These are phyloP conservation scores for Phalacrocorax carbo DNA, from an alignment of 2,113 vertebrate species.

Conservation along the genomic window DNA sequence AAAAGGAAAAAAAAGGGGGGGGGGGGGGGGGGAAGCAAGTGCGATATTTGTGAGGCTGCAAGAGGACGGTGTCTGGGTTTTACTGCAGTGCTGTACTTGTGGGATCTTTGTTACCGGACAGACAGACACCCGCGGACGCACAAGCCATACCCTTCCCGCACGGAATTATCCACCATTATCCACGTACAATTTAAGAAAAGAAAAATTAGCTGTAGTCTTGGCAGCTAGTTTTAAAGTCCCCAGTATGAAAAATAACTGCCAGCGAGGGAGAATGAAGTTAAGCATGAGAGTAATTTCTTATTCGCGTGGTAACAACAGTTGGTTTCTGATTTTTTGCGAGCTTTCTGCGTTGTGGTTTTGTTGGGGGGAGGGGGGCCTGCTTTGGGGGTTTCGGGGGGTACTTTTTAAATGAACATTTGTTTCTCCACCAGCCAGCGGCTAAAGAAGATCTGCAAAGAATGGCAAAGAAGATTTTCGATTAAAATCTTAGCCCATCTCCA, in stretches of 20 bases:
- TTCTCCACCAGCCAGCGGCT: constrained; percentile 64
- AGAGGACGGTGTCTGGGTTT: not conserved
- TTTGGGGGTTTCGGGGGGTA: not conserved
- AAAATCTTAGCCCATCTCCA: constrained; percentile 77
- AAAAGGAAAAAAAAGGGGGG: too few relatives aligned
- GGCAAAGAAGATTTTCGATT: constrained; percentile 80
- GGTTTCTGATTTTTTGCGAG: constrained; percentile 63
- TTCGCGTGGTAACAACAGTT: constrained; percentile 59
- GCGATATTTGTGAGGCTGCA: not conserved
- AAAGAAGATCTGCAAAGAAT: constrained; percentile 77
- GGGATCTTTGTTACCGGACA: constrained; percentile 51
- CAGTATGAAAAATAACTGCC: not conserved
- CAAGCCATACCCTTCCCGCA: not conserved
- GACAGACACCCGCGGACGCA: not conserved
- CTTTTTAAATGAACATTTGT: constrained; percentile 67
- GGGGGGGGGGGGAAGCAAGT: not conserved
- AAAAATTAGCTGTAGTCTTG: not conserved
- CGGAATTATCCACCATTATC: not conserved
- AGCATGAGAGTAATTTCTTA: constrained; percentile 38
- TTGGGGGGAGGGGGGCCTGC: not conserved
- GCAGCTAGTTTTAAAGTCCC: not conserved
- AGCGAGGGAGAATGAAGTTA: constrained; percentile 39
- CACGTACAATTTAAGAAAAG: not conserved
- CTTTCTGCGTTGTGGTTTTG: constrained; percentile 31
- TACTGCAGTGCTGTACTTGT: not conserved